These are phyloP conservation scores for Chionomys nivalis DNA, from an alignment of 2,113 vertebrate genomes.

Conservation along the genomic window DNA sequence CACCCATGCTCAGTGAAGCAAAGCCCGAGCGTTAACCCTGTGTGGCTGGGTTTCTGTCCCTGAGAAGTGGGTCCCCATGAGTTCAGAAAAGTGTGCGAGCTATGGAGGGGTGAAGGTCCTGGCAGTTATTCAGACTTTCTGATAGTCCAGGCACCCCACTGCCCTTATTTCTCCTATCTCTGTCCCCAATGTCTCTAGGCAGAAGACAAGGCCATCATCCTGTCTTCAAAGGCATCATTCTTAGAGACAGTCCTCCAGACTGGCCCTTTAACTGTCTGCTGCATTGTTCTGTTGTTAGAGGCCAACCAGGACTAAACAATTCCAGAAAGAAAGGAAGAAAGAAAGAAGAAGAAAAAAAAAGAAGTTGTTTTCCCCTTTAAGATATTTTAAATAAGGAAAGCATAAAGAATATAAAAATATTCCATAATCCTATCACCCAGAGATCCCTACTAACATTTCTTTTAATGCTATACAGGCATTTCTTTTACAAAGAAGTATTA, in stretches of 20 bases:
- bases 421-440: conserved; percentile 32
- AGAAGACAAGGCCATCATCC: not conserved
- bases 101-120: not conserved
- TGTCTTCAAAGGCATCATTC: conserved; percentile 28
- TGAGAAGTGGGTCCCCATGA: not conserved
- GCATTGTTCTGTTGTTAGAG: conserved; percentile 20
- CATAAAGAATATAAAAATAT: conserved; percentile 63
- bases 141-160: not conserved
- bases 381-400: conserved; percentile 70
- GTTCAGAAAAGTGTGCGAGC: not conserved
- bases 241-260: not conserved
- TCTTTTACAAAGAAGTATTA: not conserved
- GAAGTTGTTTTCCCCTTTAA: conserved; percentile 61
- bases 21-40: conserved; percentile 81
- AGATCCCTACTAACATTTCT: conserved; percentile 57
- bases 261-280: conserved; percentile 68
- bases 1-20: conserved; percentile 72
- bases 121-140: not conserved
- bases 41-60: conserved; percentile 70
- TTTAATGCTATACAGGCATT: conserved; percentile 4
- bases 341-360: not conserved
- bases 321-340: conserved; percentile 43
- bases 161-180: not conserved
- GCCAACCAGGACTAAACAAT: conserved; percentile 52
- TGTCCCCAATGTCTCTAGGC: not conserved